These are phyloP conservation scores for Lapara coniferarum DNA, from an alignment of 2,888 invertebrate genomes.

Conservation along the genomic window DNA sequence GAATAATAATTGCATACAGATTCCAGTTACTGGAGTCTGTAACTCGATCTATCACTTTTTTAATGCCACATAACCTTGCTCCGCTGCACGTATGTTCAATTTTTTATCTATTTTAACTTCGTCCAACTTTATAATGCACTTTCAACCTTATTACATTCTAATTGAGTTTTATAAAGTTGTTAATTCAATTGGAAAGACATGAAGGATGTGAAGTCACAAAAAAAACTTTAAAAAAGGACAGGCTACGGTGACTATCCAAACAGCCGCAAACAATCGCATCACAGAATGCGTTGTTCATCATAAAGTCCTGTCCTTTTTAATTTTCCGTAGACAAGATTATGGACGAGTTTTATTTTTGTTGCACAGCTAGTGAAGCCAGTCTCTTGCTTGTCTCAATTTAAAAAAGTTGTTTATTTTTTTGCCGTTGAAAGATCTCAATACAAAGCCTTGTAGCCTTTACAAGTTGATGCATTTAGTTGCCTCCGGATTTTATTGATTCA, in stretches of 20 bases:
- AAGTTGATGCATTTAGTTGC: slow-evolving; percentile 22
- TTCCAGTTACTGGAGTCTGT: slow-evolving; percentile 23
- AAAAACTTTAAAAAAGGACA: neutral
- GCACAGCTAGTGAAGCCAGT: slow-evolving; percentile 21
- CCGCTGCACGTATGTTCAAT: slow-evolving; percentile 22
- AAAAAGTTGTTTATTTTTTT: slow-evolving; percentile 22
- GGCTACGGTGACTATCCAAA: slow-evolving; percentile 1
- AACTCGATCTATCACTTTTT: slow-evolving; percentile 24
- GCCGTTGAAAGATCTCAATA: slow-evolving; percentile 12
- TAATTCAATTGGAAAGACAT: neutral
- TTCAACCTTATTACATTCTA: neutral
- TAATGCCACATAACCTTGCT: slow-evolving; percentile 23
- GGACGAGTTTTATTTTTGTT: slow-evolving; percentile 22
- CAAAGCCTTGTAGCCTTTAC: slow-evolving; percentile 21
- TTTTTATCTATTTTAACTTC: slow-evolving; percentile 22
- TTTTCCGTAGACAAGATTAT: slow-evolving; percentile 25
- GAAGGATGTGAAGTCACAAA: neutral
- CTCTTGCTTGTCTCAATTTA: slow-evolving; percentile 23
- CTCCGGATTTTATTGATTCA: slow-evolving; percentile 10
- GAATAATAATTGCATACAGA: slow-evolving; percentile 24
- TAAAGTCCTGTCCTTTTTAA: slow-evolving; percentile 23
- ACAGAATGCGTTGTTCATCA: slow-evolving; percentile 12
- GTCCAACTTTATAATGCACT: slow-evolving; percentile 15
- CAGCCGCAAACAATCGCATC: slow-evolving; percentile 12
- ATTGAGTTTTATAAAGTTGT: neutral